Evolutionary conservation across 2,797 vertebrate species (phyloP), one percentile per base, ranked within the genome.

Genomic region (Halcyon badia): DNA sequence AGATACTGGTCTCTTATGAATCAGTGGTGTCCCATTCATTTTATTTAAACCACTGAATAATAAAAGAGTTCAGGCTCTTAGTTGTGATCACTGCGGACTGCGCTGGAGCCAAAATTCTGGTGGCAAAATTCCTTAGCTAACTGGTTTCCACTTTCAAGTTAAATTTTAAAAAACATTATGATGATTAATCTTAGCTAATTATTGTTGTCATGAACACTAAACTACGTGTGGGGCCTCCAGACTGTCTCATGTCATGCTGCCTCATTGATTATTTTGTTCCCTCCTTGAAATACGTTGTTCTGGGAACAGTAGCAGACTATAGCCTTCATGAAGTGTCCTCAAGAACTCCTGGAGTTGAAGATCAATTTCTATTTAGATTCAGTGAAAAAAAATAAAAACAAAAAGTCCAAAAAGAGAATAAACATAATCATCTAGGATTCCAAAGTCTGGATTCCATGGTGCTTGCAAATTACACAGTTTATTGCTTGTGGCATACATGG

Each of bases 121-220:
- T 91, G 83, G 82, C 69, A 88, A 86, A 94, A 94, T 91, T 94
- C 89, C 87, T 90, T 48, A 93, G 16, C 79, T 89, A 86, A 86
- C 87, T 94, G 57, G 76, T 75, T 96, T 96, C 65, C 44, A 83
- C 57, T 92, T 90, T 83, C 26, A 94, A 95, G 92, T 95, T 95
- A 97, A 95, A 90, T 96, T 96, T 94, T 95, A 69, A 88, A 97
- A 94, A 82, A 6, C 46, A 94, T 94, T 95, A 88, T 31, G 89
- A 91, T 97, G 94, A 95, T 94, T 95, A 95, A 94, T 95, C 93
- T 80, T 88, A 80, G 79, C 87, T 96, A 95, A 95, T 95, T 96
- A 95, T 81, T 96, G 69, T 95, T 95, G 84, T 94, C 54, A n/a
- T 93, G 68, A 94, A n/a, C 41, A n/a, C 51, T 76, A 70, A 93